phyloP scores from a whole-genome alignment of 2,797 vertebrate genomes.

The Pangasius djambal region DNA sequence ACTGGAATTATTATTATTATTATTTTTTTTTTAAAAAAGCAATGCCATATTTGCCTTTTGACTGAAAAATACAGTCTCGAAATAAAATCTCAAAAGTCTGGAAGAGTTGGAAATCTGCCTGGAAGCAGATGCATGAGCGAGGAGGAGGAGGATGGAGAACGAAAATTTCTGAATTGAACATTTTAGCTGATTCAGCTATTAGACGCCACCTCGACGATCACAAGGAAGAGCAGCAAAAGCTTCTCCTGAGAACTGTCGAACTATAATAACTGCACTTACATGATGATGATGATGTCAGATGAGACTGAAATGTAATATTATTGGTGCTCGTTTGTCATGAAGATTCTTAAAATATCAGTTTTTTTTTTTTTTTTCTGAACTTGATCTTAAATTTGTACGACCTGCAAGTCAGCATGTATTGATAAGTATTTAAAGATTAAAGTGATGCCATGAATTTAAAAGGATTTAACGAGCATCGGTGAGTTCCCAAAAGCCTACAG shows the following conservation, averaged over 20 bases:
- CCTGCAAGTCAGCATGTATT: not conserved
- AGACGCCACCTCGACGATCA: not conserved
- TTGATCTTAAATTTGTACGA: not conserved
- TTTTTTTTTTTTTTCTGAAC: not conserved
- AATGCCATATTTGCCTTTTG: not conserved
- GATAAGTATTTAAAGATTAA: not conserved
- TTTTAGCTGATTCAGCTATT: not conserved
- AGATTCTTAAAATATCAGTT: not conserved
- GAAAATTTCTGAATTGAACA: not conserved
- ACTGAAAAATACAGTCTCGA: not conserved
- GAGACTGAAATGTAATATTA: not conserved
- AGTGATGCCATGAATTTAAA: not conserved
- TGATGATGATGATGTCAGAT: not conserved
- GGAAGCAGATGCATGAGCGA: not conserved
- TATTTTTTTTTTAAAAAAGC: too few species aligned
- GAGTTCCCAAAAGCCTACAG: not conserved
- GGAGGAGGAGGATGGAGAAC: too few species aligned
- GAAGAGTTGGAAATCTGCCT: not conserved
- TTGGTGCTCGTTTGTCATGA: not conserved
- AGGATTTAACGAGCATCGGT: not conserved
- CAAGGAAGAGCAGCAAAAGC: not conserved
- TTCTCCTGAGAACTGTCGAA: not conserved
- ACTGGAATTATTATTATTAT: not conserved
- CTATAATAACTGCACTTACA: not conserved
- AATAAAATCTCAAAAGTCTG: not conserved